Conservation (phyloP, 2,797 vertebrate species). For the Dryobates pubescens region DNA sequence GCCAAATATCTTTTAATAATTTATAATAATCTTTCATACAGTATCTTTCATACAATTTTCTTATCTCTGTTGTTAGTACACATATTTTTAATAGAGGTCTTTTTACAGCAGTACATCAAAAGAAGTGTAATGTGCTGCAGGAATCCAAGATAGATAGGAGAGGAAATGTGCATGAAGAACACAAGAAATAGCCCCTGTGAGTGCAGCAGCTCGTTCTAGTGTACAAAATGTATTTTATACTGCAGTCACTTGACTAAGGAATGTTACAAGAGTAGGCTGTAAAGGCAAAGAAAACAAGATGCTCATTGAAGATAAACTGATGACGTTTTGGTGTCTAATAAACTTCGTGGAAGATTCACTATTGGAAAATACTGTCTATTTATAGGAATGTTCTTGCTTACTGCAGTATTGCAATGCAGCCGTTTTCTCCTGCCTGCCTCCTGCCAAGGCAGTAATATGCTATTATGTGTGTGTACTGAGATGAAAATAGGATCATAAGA, state of each 20-base stretch:
- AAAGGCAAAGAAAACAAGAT: neutral
- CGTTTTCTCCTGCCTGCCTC: neutral
- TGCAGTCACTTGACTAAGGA: neutral
- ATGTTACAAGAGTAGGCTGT: neutral
- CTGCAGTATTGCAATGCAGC: neutral
- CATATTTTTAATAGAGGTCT: neutral
- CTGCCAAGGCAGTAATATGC: neutral
- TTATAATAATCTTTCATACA: neutral
- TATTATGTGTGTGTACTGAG: neutral
- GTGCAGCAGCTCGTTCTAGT: neutral
- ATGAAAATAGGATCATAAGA: conserved; percentile 2
- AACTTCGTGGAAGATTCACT: neutral
- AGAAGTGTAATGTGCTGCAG: neutral
- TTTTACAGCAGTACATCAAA: neutral
- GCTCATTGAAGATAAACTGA: neutral
- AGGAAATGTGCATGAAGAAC: neutral
- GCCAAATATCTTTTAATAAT: neutral
- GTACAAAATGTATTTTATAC: neutral
- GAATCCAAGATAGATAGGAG: neutral
- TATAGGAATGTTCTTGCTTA: neutral
- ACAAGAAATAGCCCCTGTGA: neutral
- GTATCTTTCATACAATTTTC: neutral
- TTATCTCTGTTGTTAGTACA: neutral
- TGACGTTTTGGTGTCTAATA: neutral
- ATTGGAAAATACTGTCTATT: neutral